phyloP scores from a whole-genome alignment of 2,113 vertebrate species.

The Atherinomorus stipes region DNA sequence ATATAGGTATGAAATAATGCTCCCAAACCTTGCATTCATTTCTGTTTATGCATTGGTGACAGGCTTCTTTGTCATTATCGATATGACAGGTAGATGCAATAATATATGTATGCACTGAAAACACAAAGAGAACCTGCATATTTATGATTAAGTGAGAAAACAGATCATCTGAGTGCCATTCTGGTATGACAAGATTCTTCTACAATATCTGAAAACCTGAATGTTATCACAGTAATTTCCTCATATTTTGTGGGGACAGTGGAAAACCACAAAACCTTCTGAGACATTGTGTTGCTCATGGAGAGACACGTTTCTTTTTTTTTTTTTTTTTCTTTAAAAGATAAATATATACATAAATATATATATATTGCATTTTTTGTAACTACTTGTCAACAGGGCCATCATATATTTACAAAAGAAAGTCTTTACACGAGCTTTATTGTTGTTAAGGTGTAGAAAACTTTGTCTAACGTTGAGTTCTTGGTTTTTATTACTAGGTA shows the following conservation, averaged over 20 bases:
- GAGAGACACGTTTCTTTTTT: constrained; percentile 54
- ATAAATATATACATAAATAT: constrained; percentile 55
- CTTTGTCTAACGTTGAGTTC: constrained; percentile 90
- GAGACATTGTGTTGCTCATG: constrained; percentile 64
- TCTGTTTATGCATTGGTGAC: constrained; percentile 69
- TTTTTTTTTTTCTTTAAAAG: constrained; percentile 71
- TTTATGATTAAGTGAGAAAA: constrained; percentile 64
- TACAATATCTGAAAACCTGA: constrained; percentile 76
- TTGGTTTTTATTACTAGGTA: constrained; percentile 91
- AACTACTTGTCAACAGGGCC: constrained; percentile 84
- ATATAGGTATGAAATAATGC: constrained; percentile 52
- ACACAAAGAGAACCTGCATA: constrained; percentile 77
- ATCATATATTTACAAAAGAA: constrained; percentile 83
- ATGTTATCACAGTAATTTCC: constrained; percentile 77
- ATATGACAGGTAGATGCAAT: constrained; percentile 85
- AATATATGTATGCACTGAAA: constrained; percentile 85
- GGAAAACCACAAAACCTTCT: constrained; percentile 63
- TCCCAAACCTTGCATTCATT: constrained; percentile 60
- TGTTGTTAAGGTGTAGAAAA: constrained; percentile 91
- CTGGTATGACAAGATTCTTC: constrained; percentile 71
- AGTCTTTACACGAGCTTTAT: constrained; percentile 90
- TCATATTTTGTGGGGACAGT: constrained; percentile 63
- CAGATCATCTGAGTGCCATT: constrained; percentile 72
- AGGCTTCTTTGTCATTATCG: constrained; percentile 77
- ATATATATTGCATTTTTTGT: constrained; percentile 71